phyloP scores from a whole-genome alignment of 2,797 vertebrate species.

The Paedocypris micromegethes region DNA sequence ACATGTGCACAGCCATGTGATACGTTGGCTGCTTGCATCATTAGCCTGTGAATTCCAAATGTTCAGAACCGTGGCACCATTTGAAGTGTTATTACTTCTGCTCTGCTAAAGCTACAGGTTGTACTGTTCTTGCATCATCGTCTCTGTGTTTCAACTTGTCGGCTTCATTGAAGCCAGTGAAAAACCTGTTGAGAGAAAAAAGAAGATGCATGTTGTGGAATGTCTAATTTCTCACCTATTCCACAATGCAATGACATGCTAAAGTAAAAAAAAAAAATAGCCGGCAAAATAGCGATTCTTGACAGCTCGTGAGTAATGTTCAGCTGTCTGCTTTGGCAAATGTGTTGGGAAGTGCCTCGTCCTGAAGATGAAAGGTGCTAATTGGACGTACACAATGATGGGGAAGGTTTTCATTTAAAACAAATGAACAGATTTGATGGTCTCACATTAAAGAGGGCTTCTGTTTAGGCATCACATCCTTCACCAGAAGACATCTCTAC shows the following conservation, averaged over 20 bases:
- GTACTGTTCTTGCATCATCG: slow-evolving; percentile 28
- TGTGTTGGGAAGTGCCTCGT: slow-evolving; percentile 46
- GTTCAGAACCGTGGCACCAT: background rate
- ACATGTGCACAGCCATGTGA: too few relatives aligned
- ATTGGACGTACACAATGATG: slow-evolving; percentile 52
- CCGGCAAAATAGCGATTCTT: slow-evolving; percentile 39
- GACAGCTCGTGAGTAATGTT: slow-evolving; percentile 57
- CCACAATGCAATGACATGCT: slow-evolving; percentile 28
- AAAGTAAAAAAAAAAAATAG: slow-evolving; percentile 30
- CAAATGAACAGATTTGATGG: slow-evolving; percentile 62
- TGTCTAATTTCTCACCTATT: slow-evolving; percentile 33
- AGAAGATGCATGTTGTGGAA: slow-evolving; percentile 8
- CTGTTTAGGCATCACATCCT: slow-evolving; percentile 44
- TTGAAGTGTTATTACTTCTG: background rate
- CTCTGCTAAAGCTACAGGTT: slow-evolving; percentile 4
- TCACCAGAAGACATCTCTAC: slow-evolving; percentile 24
- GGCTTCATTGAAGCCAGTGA: slow-evolving; percentile 22
- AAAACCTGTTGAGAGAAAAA: background rate
- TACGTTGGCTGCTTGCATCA: too few relatives aligned
- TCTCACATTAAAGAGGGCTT: slow-evolving; percentile 60
- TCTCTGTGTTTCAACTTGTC: slow-evolving; percentile 7
- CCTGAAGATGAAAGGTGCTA: slow-evolving; percentile 52
- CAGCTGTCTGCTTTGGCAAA: slow-evolving; percentile 52
- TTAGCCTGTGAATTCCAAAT: too few relatives aligned
- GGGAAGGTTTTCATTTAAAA: slow-evolving; percentile 58